Conservation (phyloP, 2,113 vertebrate genomes). For the Oxyruncus cristatus region DNA sequence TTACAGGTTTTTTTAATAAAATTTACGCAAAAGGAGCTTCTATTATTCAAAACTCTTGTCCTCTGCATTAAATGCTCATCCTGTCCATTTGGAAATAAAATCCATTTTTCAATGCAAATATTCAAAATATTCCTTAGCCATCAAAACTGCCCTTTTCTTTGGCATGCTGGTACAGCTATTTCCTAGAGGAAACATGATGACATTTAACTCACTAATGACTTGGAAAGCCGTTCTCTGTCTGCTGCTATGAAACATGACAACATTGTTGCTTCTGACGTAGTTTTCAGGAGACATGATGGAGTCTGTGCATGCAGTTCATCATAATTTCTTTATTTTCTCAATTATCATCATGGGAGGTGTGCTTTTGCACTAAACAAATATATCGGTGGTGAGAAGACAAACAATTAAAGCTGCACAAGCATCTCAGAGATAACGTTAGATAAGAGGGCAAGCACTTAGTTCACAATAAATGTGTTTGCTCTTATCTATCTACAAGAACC, state of each 20-base stretch:
- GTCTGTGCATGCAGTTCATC: not conserved
- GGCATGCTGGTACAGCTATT: not conserved
- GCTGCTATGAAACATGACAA: not conserved
- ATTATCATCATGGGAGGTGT: not conserved
- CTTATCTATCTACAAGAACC: not conserved
- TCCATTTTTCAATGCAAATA: constrained; percentile 19
- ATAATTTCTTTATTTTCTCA: not conserved
- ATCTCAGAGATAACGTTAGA: not conserved
- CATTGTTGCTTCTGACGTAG: not conserved
- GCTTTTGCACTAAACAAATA: not conserved
- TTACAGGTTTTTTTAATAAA: constrained; percentile 39
- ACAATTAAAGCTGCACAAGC: not conserved
- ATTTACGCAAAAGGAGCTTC: constrained; percentile 62
- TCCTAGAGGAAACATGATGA: not conserved
- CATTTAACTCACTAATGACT: not conserved
- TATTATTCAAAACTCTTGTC: constrained; percentile 50
- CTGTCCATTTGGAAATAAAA: not conserved
- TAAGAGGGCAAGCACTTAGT: not conserved
- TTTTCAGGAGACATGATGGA: not conserved
- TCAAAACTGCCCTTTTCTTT: constrained; percentile 10
- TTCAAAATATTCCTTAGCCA: not conserved
- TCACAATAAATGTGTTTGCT: not conserved
- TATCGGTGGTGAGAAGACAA: not conserved
- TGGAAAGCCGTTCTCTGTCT: not conserved
- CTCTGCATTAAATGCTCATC: not conserved